Conservation (phyloP, 2,888 invertebrate genomes). For the Stictocephala bisonia region DNA sequence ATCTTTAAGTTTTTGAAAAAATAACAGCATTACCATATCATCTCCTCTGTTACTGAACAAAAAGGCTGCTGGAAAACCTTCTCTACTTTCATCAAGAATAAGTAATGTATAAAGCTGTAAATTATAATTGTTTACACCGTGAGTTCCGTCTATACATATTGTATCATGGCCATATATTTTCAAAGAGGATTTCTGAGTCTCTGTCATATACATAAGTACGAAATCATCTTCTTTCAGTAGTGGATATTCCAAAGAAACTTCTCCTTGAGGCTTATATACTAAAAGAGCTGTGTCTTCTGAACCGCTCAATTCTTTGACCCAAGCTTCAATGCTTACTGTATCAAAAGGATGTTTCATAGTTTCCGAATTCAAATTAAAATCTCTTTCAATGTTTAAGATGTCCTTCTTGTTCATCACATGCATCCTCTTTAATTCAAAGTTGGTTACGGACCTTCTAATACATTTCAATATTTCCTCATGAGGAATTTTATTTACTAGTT, state of each 20-base stretch:
- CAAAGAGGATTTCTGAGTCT: conserved; percentile 55
- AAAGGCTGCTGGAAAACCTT: conserved; percentile 55
- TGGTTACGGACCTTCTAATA: conserved; percentile 11
- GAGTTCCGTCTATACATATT: conserved; percentile 59
- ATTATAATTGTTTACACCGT: conserved; percentile 54
- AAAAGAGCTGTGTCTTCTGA: conserved; percentile 3
- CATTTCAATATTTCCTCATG: conserved; percentile 51
- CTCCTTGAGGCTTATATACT: conserved; percentile 15
- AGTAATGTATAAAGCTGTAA: conserved; percentile 55
- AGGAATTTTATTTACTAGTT: conserved; percentile 58
- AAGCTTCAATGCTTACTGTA: conserved; percentile 53
- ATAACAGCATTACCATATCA: conserved; percentile 46
- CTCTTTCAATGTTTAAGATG: conserved; percentile 57
- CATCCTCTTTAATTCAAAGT: conserved; percentile 51
- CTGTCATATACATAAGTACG: conserved; percentile 58
- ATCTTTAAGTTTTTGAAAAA: conserved; percentile 49
- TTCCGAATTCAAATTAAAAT: conserved; percentile 53
- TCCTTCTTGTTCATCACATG: conserved; percentile 59
- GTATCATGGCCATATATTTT: conserved; percentile 53
- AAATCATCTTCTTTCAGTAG: conserved; percentile 54
- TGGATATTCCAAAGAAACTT: neutral
- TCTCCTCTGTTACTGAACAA: conserved; percentile 52
- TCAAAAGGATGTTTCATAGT: conserved; percentile 52
- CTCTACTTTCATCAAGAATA: conserved; percentile 55
- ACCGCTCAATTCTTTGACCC: conserved; percentile 49